Percentiles rank a stretch among this genome's conserved stretches.
Conservation (phyloP, 2,113 vertebrate genomes). For the Castor canadensis region DNA sequence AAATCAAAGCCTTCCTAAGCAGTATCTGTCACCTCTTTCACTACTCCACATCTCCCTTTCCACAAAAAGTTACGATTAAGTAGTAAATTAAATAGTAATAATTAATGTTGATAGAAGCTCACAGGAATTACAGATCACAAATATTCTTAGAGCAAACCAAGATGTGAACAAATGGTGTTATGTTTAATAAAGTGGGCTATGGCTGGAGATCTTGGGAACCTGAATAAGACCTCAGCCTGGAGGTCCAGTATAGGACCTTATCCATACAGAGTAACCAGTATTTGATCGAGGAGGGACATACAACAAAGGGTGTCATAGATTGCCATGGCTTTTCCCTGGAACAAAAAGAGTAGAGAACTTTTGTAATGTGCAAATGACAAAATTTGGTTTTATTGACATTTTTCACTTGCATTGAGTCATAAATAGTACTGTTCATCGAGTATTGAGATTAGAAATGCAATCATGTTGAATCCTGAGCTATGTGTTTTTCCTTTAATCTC, state of each 20-base stretch:
- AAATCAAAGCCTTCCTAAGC: background rate
- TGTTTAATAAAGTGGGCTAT: background rate
- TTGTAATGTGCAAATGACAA: background rate
- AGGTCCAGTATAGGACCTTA: background rate
- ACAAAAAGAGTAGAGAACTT: background rate
- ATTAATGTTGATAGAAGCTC: background rate
- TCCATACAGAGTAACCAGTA: background rate
- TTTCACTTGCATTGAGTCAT: background rate
- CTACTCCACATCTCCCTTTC: background rate
- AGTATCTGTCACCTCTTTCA: background rate
- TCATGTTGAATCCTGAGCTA: background rate
- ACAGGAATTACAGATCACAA: background rate
- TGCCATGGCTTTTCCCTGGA: background rate
- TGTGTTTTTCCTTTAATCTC: background rate
- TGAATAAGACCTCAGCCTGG: background rate
- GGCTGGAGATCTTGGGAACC: background rate
- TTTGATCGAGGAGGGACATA: background rate
- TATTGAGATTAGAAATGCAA: background rate
- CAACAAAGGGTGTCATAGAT: background rate
- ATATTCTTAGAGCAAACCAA: conserved; percentile 7
- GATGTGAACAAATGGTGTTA: background rate
- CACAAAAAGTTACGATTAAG: background rate
- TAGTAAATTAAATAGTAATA: background rate
- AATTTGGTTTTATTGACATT: background rate
- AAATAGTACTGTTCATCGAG: background rate